Percentiles rank a stretch among this genome's conserved stretches.
Conservation (phyloP, 1,140 invertebrate genomes). For the Riptortus pedestris region DNA sequence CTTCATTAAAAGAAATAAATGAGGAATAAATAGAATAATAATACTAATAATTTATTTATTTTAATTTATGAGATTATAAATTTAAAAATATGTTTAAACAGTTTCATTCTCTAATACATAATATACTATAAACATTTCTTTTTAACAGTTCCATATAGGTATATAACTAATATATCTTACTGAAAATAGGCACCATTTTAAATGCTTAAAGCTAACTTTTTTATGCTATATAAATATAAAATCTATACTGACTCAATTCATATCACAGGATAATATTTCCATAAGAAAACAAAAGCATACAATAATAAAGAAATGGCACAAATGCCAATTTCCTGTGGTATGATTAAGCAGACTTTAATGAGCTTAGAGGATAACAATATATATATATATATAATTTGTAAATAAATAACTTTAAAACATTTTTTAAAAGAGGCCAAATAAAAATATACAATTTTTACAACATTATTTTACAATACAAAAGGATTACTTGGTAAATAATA, state of each 20-base stretch:
- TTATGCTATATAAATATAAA: constrained; percentile 7
- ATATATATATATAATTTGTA: too few relatives aligned
- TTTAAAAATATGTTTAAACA: constrained; percentile 2
- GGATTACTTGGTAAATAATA: not conserved
- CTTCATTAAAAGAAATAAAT: too few relatives aligned
- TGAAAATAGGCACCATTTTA: constrained; percentile 11
- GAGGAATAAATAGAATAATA: too few relatives aligned
- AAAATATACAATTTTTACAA: constrained; percentile 9
- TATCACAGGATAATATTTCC: not conserved
- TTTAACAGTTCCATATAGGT: not conserved
- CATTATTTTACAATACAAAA: not conserved
- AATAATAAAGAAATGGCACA: not conserved
- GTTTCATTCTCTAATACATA: constrained; percentile 8
- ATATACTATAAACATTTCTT: not conserved
- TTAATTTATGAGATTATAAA: too few relatives aligned
- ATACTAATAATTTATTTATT: too few relatives aligned
- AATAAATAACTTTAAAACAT: not conserved
- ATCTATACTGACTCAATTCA: constrained; percentile 8
- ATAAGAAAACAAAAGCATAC: not conserved
- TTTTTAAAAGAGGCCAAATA: not conserved
- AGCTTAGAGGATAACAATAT: constrained; percentile 7
- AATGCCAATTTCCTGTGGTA: not conserved
- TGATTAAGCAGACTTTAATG: not conserved
- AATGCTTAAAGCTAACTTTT: constrained; percentile 14
- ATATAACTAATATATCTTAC: constrained; percentile 3